phyloP scores from a whole-genome alignment of 1,140 invertebrate species.

The Penaeus chinensis region DNA sequence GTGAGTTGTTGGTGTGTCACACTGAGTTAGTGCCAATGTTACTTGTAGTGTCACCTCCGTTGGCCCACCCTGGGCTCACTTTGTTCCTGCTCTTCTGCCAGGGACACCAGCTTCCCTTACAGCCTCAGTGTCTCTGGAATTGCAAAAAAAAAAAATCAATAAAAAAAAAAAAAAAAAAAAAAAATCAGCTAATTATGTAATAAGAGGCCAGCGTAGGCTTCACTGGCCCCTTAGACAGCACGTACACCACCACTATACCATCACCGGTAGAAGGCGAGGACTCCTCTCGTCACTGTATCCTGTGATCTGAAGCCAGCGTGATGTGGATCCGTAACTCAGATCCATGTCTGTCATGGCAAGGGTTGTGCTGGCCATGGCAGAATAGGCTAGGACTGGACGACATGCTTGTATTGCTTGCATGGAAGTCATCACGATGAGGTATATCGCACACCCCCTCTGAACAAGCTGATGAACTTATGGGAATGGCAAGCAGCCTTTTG shows the following conservation, averaged over 20 bases:
- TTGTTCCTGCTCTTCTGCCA: constrained; percentile 40
- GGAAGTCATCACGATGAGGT: constrained; percentile 21
- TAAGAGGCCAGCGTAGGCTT: constrained; percentile 33
- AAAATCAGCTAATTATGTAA: neutral
- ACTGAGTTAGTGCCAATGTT: constrained; percentile 60
- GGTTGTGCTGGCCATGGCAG: constrained; percentile 30
- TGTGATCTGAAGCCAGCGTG: constrained; percentile 32
- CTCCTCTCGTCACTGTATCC: constrained; percentile 27
- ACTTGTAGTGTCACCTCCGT: constrained; percentile 44
- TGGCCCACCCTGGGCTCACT: constrained; percentile 36
- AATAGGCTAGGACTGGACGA: constrained; percentile 40
- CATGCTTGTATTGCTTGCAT: constrained; percentile 29
- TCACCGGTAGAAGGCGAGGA: constrained; percentile 38
- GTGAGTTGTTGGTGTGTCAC: constrained; percentile 58
- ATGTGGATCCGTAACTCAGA: constrained; percentile 17
- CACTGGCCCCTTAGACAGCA: constrained; percentile 42
- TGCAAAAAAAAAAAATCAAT: constrained; percentile 37
- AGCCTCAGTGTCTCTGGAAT: constrained; percentile 43
- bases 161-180: constrained; percentile 23
- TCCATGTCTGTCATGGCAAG: neutral
- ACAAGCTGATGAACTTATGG: constrained; percentile 36
- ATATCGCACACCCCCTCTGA: constrained; percentile 33
- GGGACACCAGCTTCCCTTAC: constrained; percentile 42
- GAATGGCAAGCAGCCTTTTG: constrained; percentile 38
- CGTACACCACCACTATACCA: constrained; percentile 41